Evolutionary conservation across 2,113 vertebrate species (phyloP), one percentile per base, ranked within the genome.

Genomic region (Zosterops lateralis): DNA sequence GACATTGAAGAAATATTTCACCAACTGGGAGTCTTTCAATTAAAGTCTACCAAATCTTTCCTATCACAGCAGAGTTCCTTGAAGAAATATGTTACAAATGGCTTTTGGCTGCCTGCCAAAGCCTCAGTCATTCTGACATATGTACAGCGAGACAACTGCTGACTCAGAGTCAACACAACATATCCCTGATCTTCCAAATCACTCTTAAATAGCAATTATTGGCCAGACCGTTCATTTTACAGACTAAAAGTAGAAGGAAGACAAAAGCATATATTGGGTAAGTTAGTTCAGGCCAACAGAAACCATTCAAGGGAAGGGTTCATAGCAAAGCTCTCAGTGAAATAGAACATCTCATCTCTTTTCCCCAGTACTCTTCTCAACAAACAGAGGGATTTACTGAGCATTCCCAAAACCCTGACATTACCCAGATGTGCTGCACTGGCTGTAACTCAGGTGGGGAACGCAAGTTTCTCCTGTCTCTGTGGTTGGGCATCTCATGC

Each of bases 71-170:
- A 72, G 32, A 64, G 14, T 67, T 89, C 28, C 12, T 2, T 53
- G 22, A 56, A 87, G 53, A 92, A 87, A 93, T 45, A 45, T 18
- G 50, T 54, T 76, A 38, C 79, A 71, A 83, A 93, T 32, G 25
- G n/a, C 78, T 93, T 79, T 76, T 70, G 71, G 71, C 85, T 88
- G 87, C 42, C 50, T 93, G 84, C 42, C 18, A 0, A 83, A 61
- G 16, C 66, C 54, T 65, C 78, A 60, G 71, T 76, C 67, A 38
- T 54, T 73, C 74, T 66, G 71, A 94, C 47, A 60, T 13, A 22
- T 8, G 29, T n/a, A 53, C 34, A 90, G 71, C 2, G 26, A 91
- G 67, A 60, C 14, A 10, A 62, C 38, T 87, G 47, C 85, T 83
- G 91, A 84, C 40, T 96, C 65, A 56, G 44, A 28, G 44, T 26